phyloP scores from a whole-genome alignment of 2,888 invertebrate species.

The Stenichneumon culpator region DNA sequence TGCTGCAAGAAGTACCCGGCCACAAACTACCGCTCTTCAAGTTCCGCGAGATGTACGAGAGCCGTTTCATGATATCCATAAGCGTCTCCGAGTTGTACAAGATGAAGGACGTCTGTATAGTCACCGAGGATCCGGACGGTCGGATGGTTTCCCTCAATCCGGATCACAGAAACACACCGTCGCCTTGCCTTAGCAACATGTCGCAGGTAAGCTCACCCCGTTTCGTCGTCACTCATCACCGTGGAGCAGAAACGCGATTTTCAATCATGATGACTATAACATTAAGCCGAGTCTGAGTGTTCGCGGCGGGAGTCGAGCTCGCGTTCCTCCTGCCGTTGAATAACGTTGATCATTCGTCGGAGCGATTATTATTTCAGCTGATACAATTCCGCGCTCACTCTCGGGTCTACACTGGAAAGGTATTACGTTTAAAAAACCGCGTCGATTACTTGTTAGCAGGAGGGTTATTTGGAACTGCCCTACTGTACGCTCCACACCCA shows the following conservation, averaged over 20 bases:
- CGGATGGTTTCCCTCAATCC: conserved; percentile 90
- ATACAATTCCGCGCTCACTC: conserved; percentile 9
- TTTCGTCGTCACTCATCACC: neutral
- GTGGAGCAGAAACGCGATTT: neutral
- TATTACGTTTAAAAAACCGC: neutral
- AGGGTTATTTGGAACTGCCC: conserved; percentile 86
- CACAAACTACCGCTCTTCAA: conserved; percentile 92
- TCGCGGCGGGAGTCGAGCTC: conserved; percentile 77
- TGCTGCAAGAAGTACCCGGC: conserved; percentile 92
- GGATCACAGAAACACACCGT: conserved; percentile 87
- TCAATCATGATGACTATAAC: conserved; percentile 74
- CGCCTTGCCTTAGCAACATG: conserved; percentile 84
- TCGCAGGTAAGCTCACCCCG: conserved; percentile 75
- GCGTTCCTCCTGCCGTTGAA: conserved; percentile 76
- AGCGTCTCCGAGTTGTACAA: conserved; percentile 90
- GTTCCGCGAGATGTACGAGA: conserved; percentile 93
- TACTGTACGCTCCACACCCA: conserved; percentile 90
- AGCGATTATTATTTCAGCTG: conserved; percentile 75
- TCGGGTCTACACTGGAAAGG: neutral
- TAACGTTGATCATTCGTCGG: conserved; percentile 77
- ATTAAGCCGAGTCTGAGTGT: conserved; percentile 82
- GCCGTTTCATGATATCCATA: conserved; percentile 91
- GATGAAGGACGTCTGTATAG: conserved; percentile 91
- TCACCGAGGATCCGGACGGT: conserved; percentile 90
- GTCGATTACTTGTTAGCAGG: conserved; percentile 76